Evolutionary conservation across 2,797 vertebrate genomes (phyloP), one percentile per base, ranked within the genome.

Genomic region (Gambusia yucatana): DNA sequence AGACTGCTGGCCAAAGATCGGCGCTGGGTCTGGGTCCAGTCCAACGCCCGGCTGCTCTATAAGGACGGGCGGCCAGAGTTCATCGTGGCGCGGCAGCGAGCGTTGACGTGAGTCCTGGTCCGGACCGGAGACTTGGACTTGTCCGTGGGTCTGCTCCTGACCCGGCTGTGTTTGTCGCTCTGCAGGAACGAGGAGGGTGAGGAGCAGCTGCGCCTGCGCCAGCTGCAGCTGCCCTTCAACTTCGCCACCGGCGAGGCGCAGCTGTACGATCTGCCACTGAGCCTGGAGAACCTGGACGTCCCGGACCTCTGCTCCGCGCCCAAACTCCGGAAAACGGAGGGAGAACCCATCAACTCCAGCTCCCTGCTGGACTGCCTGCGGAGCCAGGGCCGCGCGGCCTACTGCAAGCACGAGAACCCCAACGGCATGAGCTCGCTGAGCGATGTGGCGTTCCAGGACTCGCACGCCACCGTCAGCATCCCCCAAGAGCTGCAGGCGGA

Each of bases 131-230:
- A 28, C 28, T 14, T 13, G 4, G 55, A 59, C 55, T 14, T 4
- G 14, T 61, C 20, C 28, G 20, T 16, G 36, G 9, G 6, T 33
- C 70, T 22, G 48, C 30, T 67, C 44, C 70, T n/a, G 41, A 77
- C 1, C 4, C 30, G 1, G 4, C 59, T 63, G 22, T 2, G 76
- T 13, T 55, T 16, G 22, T 57, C 55, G 50, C 50, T 0, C 71
- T 7, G 1, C 84, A 97, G 96, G 41, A 95, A 96, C 43, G 95
- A 96, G 67, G 96, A 97, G 82, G 96, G 96, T 0, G 95, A 96
- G 55, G 95, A 97, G 28, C 91, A 97, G 33, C 84, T 96, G 9
- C 93, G 87, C 14, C 91, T 95, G 33, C 88, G 96, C 16, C 91
- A 89, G 6, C 77, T 94, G 82, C 93, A 94, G 88, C 76, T 96